Conservation (phyloP, 2,797 vertebrate genomes). For the Carapus acus region DNA sequence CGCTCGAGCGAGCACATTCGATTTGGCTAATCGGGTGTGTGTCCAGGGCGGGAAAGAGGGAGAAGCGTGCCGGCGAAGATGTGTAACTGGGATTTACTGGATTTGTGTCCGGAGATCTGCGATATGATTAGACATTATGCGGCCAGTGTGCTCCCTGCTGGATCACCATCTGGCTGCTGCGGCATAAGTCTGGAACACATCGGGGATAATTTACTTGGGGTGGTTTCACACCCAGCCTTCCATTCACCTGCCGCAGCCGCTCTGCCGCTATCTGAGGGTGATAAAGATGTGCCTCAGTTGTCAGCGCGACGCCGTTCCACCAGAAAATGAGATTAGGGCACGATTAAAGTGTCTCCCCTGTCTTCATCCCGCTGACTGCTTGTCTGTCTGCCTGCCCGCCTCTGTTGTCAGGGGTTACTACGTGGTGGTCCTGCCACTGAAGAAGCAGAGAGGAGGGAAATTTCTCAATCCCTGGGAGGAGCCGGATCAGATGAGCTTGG, state of each 20-base stretch:
- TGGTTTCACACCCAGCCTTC: conserved; percentile 12
- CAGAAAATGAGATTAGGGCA: not conserved
- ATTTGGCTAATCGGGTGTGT: too few relatives aligned
- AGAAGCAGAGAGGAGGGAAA: conserved; percentile 90
- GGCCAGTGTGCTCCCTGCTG: conserved; percentile 6
- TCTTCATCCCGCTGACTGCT: conserved; percentile 13
- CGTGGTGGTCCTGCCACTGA: conserved; percentile 94
- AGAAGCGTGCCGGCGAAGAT: too few relatives aligned
- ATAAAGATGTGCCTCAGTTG: not conserved
- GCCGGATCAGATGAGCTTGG: conserved; percentile 97
- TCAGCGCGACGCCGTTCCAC: not conserved
- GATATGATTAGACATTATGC: conserved; percentile 1
- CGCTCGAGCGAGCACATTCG: too few relatives aligned
- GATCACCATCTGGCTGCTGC: conserved; percentile 13
- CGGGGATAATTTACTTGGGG: conserved; percentile 23
- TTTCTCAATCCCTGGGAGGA: conserved; percentile 91
- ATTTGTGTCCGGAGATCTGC: conserved; percentile 4
- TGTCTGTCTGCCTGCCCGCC: conserved; percentile 33
- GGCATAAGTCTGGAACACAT: too few relatives aligned
- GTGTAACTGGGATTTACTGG: too few relatives aligned
- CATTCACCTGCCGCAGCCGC: conserved; percentile 16
- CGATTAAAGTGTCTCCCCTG: not conserved
- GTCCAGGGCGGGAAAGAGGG: too few relatives aligned
- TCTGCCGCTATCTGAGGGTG: conserved; percentile 7
- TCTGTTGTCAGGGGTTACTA: conserved; percentile 85